Base-by-base conservation (phyloP, 1,140 invertebrate genomes). In the Caenorhabditis elegans region DNA sequence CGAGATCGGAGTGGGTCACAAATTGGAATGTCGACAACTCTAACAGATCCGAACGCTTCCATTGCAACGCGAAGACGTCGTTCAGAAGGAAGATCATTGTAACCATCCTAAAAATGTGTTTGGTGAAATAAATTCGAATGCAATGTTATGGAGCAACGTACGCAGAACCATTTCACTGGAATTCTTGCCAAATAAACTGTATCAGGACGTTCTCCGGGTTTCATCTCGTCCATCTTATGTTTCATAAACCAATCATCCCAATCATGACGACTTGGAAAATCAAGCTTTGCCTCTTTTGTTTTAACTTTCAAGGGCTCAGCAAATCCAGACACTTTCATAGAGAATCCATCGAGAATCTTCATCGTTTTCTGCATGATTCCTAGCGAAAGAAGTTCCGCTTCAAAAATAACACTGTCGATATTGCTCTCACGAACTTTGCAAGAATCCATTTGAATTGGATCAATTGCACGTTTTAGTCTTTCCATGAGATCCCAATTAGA, bases 401-500 rank as follows among this genome's bases (percentile, higher is more conserved):
- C 82, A 75, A 83, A 83, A 3, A 75, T 49, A 1, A 83, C 82
- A 43, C 39, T 46, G 13, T 83, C 82, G 3, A 79, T 36, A 6
- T 53, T 82, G n/a, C 76, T 78, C 43, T 83, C 82, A 13, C 77
- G n/a, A 13, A 83, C 82, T 79, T 78, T 78, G 47, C 82, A 34
- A 13, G 36, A 80, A 82, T 55, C 28, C 31, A 83, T 77, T 34
- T 79, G 76, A 78, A 83, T 83, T 17, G 82, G 82, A 36, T 43
- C 39, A 46, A 83, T 55, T 13, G 76, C 76, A 48, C 55, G 34
- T 46, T 83, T 83, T 28, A 83, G 26, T 28, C 77, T 26, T 24
- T 83, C 82, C 82, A 83, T 83, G 17, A 83, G 78, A 36, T 83
- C 82, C 82, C 82, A 83, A 49, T 83, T 83, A 15, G 82, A 83